phyloP scores from a whole-genome alignment of 1,140 invertebrate genomes.

The Pseudomyrmex flavicornis region DNA sequence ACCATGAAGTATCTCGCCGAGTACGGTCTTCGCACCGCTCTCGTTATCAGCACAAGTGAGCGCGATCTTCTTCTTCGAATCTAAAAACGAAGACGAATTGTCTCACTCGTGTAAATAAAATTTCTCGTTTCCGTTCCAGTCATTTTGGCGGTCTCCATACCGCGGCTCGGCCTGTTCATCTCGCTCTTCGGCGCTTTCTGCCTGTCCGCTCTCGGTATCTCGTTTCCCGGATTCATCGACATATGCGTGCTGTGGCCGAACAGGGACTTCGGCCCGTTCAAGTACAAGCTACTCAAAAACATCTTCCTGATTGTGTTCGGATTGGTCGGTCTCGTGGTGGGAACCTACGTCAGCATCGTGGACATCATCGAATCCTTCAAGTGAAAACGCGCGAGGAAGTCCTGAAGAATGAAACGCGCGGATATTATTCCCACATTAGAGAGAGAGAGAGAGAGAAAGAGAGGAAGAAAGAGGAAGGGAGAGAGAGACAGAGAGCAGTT shows the following conservation, averaged over 20 bases:
- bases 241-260: slow-evolving; percentile 87
- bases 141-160: slow-evolving; percentile 90
- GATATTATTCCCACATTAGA: no score
- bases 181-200: slow-evolving; percentile 93
- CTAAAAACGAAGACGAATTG: no score
- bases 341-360: slow-evolving; percentile 89
- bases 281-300: slow-evolving; percentile 86
- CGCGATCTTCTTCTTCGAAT: slow-evolving; percentile 52
- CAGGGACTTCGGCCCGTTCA: slow-evolving; percentile 81
- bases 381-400: slow-evolving; percentile 7
- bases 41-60: slow-evolving; percentile 92
- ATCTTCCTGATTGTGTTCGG: slow-evolving; percentile 88
- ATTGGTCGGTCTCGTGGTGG: slow-evolving; percentile 88
- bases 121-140: slow-evolving; percentile 86
- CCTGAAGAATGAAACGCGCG: no score
- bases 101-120: slow-evolving; percentile 11
- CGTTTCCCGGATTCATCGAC: slow-evolving; percentile 94
- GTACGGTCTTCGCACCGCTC: slow-evolving; percentile 86
- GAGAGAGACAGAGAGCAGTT: neutral
- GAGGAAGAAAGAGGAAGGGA: no score
- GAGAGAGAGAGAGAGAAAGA: no score
- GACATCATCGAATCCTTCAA: slow-evolving; percentile 86
- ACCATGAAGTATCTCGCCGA: no score
- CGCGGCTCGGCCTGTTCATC: slow-evolving; percentile 93
- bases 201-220: slow-evolving; percentile 91